Evolutionary conservation across 2,113 vertebrate genomes (phyloP), one percentile per base, ranked within the genome.

Genomic region (Sphyrna mokarran): DNA sequence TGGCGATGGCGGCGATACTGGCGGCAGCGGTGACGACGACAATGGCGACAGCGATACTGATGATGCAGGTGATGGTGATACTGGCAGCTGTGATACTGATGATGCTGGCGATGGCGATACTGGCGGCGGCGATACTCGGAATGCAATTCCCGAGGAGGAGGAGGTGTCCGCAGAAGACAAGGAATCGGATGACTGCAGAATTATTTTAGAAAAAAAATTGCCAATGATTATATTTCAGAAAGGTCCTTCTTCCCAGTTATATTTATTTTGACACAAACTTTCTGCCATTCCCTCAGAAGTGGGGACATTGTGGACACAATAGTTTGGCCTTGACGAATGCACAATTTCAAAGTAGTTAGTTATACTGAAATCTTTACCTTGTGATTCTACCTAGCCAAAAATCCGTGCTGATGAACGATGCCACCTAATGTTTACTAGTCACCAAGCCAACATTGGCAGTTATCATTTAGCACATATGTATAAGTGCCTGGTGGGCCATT

Each of bases 131-230:
- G 43, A 48, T 48, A 48, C 43, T 48, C 3, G 43, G 43, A 48
- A 48, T 48, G 43, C 3, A 48, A 48, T 48, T 86, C 96, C 97
- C n/a, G 96, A 97, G 96, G 97, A 97, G 96, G 97, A 99, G 96
- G 97, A 96, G 0, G 97, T 98, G 97, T 98, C 98, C 97, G 95
- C 98, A 96, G 98, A 97, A 0, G 98, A 98, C 20, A 98, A 98
- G 0, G 98, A 98, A 96, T 98, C 97, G 0, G 98, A 98, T 63
- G 98, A 97, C 99, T 99, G 96, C 16, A 95, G 76, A 89, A 96
- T 58, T 40, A 48, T 83, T 83, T 83, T 33, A 33, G 16, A 29
- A 95, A 22, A 22, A 83, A 40, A 86, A 4, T 14, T 22, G 70
- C 22, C 20, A 89, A 63, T 40, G 4, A 86, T 61, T 37, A 33